These are phyloP conservation scores for Ascidia mentula DNA, from an alignment of 23 tunicate species.

Conservation along the genomic window DNA sequence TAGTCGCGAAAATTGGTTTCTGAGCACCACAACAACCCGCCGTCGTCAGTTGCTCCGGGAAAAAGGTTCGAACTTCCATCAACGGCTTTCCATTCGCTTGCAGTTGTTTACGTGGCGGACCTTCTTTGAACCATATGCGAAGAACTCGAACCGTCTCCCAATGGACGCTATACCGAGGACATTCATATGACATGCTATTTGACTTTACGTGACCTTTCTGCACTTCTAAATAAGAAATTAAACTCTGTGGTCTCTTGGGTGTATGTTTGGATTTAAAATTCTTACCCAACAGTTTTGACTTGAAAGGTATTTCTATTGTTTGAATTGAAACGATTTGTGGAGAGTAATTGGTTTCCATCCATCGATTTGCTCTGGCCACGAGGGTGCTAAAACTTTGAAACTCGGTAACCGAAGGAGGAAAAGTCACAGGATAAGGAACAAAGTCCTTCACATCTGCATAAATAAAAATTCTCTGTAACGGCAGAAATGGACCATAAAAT, in stretches of 20 bases:
- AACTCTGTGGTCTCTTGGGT: not conserved
- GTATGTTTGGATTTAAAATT: not conserved
- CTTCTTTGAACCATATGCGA: slow-evolving; percentile 43
- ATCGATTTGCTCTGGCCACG: slow-evolving; percentile 24
- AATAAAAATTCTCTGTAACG: no score
- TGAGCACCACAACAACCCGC: slow-evolving; percentile 67
- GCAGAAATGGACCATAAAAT: no score
- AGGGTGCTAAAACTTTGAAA: slow-evolving; percentile 28
- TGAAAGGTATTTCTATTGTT: slow-evolving; percentile 51
- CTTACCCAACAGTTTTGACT: slow-evolving; percentile 27
- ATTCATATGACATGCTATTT: slow-evolving; percentile 14
- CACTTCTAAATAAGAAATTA: slow-evolving; percentile 13
- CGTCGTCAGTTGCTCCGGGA: slow-evolving; percentile 60
- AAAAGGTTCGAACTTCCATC: slow-evolving; percentile 41
- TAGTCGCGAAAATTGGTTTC: slow-evolving; percentile 55
- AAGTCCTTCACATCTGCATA: slow-evolving; percentile 28
- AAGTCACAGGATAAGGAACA: slow-evolving; percentile 31
- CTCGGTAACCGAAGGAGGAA: slow-evolving; percentile 27
- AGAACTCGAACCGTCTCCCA: slow-evolving; percentile 47
- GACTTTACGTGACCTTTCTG: slow-evolving; percentile 45
- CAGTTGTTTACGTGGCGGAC: not conserved
- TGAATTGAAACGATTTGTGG: slow-evolving; percentile 17
- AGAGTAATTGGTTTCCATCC: slow-evolving; percentile 17
- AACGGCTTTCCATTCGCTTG: not conserved
- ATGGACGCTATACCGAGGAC: slow-evolving; percentile 26